phyloP scores from a whole-genome alignment of 2,797 vertebrate genomes.

The Morelia viridis region DNA sequence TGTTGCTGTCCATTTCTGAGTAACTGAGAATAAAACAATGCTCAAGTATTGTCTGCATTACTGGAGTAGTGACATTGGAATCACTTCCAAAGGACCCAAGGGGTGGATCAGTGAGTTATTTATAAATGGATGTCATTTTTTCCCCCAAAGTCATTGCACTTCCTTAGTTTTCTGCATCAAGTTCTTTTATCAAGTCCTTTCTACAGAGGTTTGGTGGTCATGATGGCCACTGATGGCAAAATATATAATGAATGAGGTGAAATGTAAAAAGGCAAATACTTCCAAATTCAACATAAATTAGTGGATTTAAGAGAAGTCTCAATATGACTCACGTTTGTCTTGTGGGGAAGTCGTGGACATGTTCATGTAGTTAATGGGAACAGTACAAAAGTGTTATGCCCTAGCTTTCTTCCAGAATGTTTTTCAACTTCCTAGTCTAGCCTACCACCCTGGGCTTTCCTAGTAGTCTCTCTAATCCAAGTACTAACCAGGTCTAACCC shows the following conservation, averaged over 20 bases:
- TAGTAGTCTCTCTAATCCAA: neutral
- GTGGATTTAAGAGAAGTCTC: neutral
- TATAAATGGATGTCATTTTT: conserved; percentile 62
- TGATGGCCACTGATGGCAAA: neutral
- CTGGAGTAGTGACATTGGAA: conserved; percentile 76
- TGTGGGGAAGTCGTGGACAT: neutral
- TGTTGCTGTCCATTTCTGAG: conserved; percentile 84
- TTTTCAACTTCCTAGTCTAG: neutral
- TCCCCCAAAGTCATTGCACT: conserved; percentile 61
- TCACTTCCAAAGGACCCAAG: conserved; percentile 68
- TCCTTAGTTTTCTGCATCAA: conserved; percentile 57
- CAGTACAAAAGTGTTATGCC: neutral
- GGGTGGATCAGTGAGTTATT: conserved; percentile 67
- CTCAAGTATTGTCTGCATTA: conserved; percentile 83
- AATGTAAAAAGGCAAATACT: neutral
- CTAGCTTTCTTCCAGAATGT: neutral
- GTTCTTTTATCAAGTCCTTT: conserved; percentile 13
- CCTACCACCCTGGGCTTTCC: neutral
- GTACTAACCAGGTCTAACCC: neutral
- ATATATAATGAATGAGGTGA: conserved; percentile 4
- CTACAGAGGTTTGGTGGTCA: neutral
- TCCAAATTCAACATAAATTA: neutral
- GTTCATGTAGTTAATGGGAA: neutral
- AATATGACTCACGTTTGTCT: neutral
- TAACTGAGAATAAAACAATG: conserved; percentile 78